Evolutionary conservation across 2,888 invertebrate genomes (phyloP).

Genomic region (Heliconius sara): DNA sequence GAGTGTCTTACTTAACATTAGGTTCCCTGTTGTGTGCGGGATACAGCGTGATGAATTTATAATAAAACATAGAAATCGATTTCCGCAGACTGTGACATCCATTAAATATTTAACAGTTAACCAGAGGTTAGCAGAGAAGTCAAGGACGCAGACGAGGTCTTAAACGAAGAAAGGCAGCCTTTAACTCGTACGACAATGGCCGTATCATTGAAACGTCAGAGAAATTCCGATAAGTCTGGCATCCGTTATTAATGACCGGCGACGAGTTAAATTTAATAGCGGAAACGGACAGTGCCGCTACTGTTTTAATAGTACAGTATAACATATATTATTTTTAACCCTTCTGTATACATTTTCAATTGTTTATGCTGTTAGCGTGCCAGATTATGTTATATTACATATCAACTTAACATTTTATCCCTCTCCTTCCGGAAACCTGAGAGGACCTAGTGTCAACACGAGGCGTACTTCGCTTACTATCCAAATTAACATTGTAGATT

Average conservation of each 20-base stretch:
- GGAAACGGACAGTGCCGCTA: conserved; percentile 28
- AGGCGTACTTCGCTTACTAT: no score
- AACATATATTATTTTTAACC: background rate
- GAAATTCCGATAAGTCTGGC: conserved; percentile 32
- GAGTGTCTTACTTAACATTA: no score
- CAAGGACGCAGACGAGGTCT: background rate
- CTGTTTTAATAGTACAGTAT: conserved; percentile 9
- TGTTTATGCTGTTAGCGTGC: background rate
- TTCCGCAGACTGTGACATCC: background rate
- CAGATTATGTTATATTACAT: background rate
- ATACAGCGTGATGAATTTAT: background rate
- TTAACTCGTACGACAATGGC: conserved; percentile 23
- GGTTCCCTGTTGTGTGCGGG: no score
- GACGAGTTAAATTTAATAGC: conserved; percentile 34
- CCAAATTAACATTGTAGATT: no score
- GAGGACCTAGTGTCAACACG: no score
- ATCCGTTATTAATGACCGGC: conserved; percentile 37
- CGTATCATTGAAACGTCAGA: conserved; percentile 30
- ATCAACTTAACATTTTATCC: no score
- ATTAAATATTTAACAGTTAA: background rate
- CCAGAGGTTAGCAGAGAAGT: background rate
- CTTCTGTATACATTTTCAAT: background rate
- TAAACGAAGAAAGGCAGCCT: conserved; percentile 16
- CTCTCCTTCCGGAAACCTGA: no score
- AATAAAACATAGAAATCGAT: background rate